Base-by-base conservation (phyloP, 1,140 invertebrate genomes). In the Helicoverpa zea region DNA sequence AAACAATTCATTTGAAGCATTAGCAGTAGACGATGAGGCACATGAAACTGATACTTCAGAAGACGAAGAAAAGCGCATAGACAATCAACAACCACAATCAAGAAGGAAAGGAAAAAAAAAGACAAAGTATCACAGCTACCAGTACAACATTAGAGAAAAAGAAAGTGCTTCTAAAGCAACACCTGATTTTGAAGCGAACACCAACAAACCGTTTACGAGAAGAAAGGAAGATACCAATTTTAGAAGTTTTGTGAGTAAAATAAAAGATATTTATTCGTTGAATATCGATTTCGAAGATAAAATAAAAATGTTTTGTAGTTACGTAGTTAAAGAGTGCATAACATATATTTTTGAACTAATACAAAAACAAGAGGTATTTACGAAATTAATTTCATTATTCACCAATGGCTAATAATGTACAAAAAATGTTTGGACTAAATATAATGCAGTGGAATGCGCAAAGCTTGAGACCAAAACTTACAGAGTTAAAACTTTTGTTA, bases 401-500 rank as follows among this genome's bases (percentile, higher is more conserved):
- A 64, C 29, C 29, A 43, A 64, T 64, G 63, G 63, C 35, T n/a
- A n/a, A n/a, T 64, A 64, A 47, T 64, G 14, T 13, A 64, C 63
- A 64, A 64, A 64, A 64, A 43, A 5, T 14, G 9, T 43, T 64
- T n/a, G 29, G 11, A 2, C 11, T 64, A n/a, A 64, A 64, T 64
- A 64, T 64, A 64, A 64, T 64, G 29, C 63, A 64, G 63, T 43
- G 63, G 63, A 64, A 64, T 64, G 63, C 63, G 35, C 63, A 64
- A 35, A 64, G 63, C 35, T 47, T 64, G 14, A 59, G 58, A 64
- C 63, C 63, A 64, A 64, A 64, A 64, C 29, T 64, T 43, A 7
- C 10, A 43, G 63, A 64, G 1, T 64, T 43, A 5, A 47, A 64
- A 64, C 12, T 43, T 13, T 64, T 64, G 14, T 7, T 64, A 1